A percentile compares a stretch with the other conserved stretches of the same genome.
phyloP scores from a whole-genome alignment of 2,797 vertebrate species.

The Brachyalestes nurse region DNA sequence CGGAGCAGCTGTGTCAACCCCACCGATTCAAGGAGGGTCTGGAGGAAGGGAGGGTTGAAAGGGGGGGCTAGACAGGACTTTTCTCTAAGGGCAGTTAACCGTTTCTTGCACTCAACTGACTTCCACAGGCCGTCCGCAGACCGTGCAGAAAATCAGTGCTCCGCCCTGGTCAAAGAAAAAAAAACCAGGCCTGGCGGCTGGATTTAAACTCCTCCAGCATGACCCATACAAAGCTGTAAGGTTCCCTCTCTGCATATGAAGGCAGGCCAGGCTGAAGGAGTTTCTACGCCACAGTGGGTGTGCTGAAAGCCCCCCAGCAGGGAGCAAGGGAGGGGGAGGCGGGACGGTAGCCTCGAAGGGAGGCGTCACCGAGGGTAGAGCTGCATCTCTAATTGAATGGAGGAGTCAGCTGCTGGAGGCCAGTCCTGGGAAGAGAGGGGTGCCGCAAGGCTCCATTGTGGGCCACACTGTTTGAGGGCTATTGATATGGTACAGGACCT shows the following conservation, averaged over 20 bases:
- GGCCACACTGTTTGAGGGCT: constrained; percentile 82
- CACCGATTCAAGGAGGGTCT: constrained; percentile 42
- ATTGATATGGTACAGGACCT: constrained; percentile 88
- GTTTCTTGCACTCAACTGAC: constrained; percentile 41
- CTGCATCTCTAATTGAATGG: constrained; percentile 91
- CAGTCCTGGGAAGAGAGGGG: constrained; percentile 83
- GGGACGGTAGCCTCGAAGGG: constrained; percentile 73
- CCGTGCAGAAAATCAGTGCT: constrained; percentile 34
- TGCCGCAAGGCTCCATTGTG: constrained; percentile 83
- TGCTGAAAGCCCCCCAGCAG: constrained; percentile 67
- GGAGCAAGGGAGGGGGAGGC: constrained; percentile 48
- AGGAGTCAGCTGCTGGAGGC: constrained; percentile 85
- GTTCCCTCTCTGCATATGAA: constrained; percentile 48
- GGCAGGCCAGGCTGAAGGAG: constrained; percentile 39
- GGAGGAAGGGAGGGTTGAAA: constrained; percentile 31
- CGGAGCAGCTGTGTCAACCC: constrained; percentile 64
- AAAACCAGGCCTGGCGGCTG: constrained; percentile 4
- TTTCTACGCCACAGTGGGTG: constrained; percentile 38
- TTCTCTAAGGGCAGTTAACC: constrained; percentile 49
- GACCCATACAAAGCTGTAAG: constrained; percentile 34
- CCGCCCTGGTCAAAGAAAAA: constrained; percentile 41
- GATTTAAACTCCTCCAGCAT: constrained; percentile 33
- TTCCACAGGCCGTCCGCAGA: constrained; percentile 43
- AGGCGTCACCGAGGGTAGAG: constrained; percentile 79
- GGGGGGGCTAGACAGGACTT: constrained; percentile 40